phyloP scores from a whole-genome alignment of 2,113 vertebrate species.

The Calidris pygmaea region DNA sequence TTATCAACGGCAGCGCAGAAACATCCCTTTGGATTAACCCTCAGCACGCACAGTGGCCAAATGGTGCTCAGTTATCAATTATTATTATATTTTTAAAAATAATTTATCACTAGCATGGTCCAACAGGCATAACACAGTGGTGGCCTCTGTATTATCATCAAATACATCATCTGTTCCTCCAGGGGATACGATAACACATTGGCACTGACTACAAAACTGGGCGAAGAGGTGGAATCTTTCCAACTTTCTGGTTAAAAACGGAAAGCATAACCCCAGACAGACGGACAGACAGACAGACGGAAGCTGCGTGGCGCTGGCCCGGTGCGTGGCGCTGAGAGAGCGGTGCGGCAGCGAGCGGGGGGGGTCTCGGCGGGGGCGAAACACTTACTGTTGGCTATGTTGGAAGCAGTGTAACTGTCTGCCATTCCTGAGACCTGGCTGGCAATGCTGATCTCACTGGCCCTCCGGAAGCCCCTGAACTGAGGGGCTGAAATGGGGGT shows the following conservation, averaged over 20 bases:
- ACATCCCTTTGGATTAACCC: not conserved
- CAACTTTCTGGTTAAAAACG: not conserved
- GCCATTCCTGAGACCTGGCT: slow-evolving; percentile 98
- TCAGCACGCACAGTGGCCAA: not conserved
- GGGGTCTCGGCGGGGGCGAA: not conserved
- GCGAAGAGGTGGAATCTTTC: rapidly evolving
- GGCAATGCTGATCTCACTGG: slow-evolving; percentile 97
- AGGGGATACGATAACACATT: rapidly evolving
- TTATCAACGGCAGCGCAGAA: not conserved
- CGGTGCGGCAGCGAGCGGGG: not conserved
- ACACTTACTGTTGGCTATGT: slow-evolving; percentile 97
- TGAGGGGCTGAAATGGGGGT: slow-evolving; percentile 85
- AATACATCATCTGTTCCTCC: not conserved
- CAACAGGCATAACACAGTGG: not conserved
- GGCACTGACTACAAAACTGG: not conserved
- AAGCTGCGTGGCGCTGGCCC: not conserved
- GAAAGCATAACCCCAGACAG: not conserved
- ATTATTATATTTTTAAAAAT: no score
- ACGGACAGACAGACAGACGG: not conserved
- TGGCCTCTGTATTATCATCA: not conserved
- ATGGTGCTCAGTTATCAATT: not conserved
- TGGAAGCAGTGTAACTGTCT: slow-evolving; percentile 94
- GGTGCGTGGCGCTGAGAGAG: not conserved
- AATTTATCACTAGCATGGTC: not conserved
- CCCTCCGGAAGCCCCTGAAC: slow-evolving; percentile 89